A percentile compares a stretch with the other conserved stretches of the same genome.
Conservation (phyloP, 1,140 invertebrate genomes). For the Hermetia illucens region DNA sequence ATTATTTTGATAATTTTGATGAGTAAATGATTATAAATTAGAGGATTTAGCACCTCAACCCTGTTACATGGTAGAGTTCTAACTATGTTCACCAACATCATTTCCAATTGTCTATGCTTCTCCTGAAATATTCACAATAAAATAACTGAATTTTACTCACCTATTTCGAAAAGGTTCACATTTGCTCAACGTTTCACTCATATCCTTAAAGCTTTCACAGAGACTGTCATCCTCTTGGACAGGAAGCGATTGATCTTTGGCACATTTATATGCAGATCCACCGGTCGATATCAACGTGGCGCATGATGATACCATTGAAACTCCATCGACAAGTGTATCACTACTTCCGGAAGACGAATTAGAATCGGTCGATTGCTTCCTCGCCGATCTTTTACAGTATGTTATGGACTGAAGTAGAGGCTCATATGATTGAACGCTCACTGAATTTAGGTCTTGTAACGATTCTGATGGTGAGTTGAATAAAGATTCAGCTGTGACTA, state of each 20-base stretch:
- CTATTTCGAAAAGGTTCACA: conserved; percentile 9
- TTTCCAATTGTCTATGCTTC: too few relatives aligned
- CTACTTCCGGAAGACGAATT: conserved; percentile 11
- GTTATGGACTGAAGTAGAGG: background rate
- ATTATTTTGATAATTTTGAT: too few relatives aligned
- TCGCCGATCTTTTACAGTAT: background rate
- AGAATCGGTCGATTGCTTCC: background rate
- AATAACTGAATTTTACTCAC: conserved; percentile 10
- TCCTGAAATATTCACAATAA: too few relatives aligned
- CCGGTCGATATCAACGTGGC: conserved; percentile 34
- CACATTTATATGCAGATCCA: conserved; percentile 19
- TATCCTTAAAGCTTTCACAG: too few relatives aligned
- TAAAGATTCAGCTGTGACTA: conserved; percentile 33
- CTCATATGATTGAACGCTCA: background rate
- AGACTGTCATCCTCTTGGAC: too few relatives aligned
- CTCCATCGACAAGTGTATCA: conserved; percentile 24
- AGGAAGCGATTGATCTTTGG: conserved; percentile 13
- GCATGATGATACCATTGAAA: conserved; percentile 18
- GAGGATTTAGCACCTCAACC: too few relatives aligned
- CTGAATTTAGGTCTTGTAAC: conserved; percentile 6
- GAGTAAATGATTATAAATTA: too few relatives aligned
- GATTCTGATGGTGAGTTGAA: conserved; percentile 11
- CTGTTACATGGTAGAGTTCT: too few relatives aligned
- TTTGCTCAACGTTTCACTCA: too few relatives aligned
- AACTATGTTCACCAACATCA: too few relatives aligned